These are phyloP conservation scores for Deroptyus accipitrinus DNA, from an alignment of 2,113 vertebrate genomes.

Conservation along the genomic window DNA sequence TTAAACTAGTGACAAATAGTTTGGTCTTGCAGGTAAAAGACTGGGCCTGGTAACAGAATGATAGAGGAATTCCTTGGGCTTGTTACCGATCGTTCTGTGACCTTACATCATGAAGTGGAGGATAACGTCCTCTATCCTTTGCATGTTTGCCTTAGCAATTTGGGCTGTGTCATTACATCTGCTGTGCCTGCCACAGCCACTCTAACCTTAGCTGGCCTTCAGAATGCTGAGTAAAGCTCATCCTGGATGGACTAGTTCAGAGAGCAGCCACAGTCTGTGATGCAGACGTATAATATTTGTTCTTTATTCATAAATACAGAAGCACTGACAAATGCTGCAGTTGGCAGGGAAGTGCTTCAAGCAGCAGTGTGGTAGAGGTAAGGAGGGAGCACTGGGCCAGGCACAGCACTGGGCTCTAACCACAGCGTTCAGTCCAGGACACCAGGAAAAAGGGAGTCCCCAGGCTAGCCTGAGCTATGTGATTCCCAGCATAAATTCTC, in stretches of 20 bases:
- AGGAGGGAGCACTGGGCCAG: neutral
- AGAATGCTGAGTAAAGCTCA: neutral
- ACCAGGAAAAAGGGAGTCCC: neutral
- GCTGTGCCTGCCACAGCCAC: neutral
- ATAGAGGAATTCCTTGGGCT: neutral
- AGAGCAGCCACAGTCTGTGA: neutral
- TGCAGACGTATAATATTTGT: neutral
- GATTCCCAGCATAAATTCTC: neutral
- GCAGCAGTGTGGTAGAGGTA: neutral
- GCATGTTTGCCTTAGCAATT: neutral
- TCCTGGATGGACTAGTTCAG: neutral
- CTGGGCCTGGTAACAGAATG: neutral
- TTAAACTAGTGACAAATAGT: neutral
- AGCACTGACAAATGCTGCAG: neutral
- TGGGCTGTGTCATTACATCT: neutral
- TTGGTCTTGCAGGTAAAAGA: neutral
- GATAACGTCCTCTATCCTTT: neutral
- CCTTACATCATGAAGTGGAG: accelerated
- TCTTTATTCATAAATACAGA: neutral
- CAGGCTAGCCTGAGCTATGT: neutral
- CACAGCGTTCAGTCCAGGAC: neutral
- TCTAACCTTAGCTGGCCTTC: neutral
- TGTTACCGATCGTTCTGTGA: neutral
- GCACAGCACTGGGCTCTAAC: neutral
- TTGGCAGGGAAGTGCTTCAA: neutral